Evolutionary conservation across 2,113 vertebrate species (phyloP).

Genomic region (pig (Sus scrofa)): T2T-Sscrofa CM000819.6:9327501-9328000

Average conservation of each 20-base stretch:
- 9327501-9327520: constrained; percentile 95
- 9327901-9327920: neutral
- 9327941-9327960: neutral
- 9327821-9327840: constrained; percentile 77
- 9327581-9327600: constrained; percentile 92
- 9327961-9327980: neutral
- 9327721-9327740: constrained; percentile 90
- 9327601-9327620: constrained; percentile 91
- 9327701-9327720: constrained; percentile 90
- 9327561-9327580: constrained; percentile 91
- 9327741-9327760: constrained; percentile 89
- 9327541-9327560: constrained; percentile 90
- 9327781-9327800: constrained; percentile 64
- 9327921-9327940: neutral
- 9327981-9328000: fast-evolving
- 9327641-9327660: constrained; percentile 92
- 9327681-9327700: constrained; percentile 92
- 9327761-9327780: constrained; percentile 82
- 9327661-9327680: constrained; percentile 91
- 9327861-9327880: neutral
- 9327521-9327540: constrained; percentile 92
- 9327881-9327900: neutral
- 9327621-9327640: constrained; percentile 90
- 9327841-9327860: neutral
- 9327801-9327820: constrained; percentile 3